Conservation (phyloP, 2,888 invertebrate genomes). For the Operophtera brumata region DNA sequence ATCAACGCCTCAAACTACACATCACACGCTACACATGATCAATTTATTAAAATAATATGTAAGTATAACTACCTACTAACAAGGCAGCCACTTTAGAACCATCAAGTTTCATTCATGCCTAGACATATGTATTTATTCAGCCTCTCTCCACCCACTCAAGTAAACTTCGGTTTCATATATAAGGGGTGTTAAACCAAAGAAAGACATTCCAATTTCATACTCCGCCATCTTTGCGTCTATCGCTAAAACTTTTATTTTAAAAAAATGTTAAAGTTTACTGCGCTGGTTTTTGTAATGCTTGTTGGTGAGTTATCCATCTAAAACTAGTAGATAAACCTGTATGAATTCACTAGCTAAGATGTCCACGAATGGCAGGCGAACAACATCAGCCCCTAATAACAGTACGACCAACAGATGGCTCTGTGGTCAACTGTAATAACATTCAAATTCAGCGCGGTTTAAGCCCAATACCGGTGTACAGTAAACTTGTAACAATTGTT, state of each 20-base stretch:
- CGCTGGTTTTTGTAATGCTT: conserved; percentile 2
- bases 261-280: conserved; percentile 1
- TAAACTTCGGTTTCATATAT: conserved; percentile 13
- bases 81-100: conserved; percentile 82
- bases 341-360: too few species aligned
- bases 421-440: too few species aligned
- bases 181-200: not conserved
- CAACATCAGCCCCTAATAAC: too few species aligned
- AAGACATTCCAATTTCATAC: not conserved
- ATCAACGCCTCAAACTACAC: too few species aligned
- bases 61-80: too few species aligned
- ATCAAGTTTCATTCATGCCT: conserved; percentile 51
- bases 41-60: too few species aligned
- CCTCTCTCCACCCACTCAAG: conserved; percentile 7
- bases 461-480: too few species aligned
- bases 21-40: too few species aligned
- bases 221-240: not conserved
- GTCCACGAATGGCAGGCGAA: too few species aligned
- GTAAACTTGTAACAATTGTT: not conserved
- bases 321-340: too few species aligned
- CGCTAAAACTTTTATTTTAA: not conserved
- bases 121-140: conserved; percentile 2
- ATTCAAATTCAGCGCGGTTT: too few species aligned
- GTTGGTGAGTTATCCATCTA: conserved; percentile 5
- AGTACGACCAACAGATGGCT: too few species aligned